Evolutionary conservation across 2,888 invertebrate species (phyloP).

Genomic region (Latheticus oryzae): DNA sequence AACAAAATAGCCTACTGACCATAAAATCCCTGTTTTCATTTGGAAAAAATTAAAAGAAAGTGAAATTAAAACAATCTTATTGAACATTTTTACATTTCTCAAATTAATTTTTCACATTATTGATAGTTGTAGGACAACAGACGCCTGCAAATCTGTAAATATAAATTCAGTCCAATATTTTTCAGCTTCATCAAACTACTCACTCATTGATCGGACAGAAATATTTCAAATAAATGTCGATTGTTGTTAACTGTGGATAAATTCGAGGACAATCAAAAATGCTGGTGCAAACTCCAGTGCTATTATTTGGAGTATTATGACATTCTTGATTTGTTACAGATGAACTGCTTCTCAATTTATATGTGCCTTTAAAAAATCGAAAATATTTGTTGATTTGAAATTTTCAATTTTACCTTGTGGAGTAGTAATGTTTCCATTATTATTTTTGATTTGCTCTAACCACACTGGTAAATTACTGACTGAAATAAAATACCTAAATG

Average conservation of each 20-base stretch:
- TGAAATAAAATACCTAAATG: background rate
- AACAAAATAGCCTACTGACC: too few species aligned
- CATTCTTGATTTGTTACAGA: conserved; percentile 4
- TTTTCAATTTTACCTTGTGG: conserved; percentile 17
- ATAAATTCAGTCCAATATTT: background rate
- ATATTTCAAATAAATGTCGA: conserved; percentile 28
- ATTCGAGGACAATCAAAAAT: conserved; percentile 34
- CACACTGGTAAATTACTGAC: conserved; percentile 15
- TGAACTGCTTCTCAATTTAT: conserved; percentile 12
- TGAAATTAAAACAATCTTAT: too few species aligned
- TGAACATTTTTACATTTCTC: too few species aligned
- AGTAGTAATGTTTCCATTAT: conserved; percentile 24
- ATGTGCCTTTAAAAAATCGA: conserved; percentile 16
- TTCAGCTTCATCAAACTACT: conserved; percentile 7
- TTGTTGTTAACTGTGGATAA: conserved; percentile 7
- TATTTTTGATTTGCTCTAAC: conserved; percentile 20
- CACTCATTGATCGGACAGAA: conserved; percentile 37
- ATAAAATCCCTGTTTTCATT: too few species aligned
- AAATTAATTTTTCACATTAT: too few species aligned
- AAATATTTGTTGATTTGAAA: background rate
- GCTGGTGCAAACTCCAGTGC: conserved; percentile 25
- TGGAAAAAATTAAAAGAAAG: too few species aligned
- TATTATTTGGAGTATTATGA: conserved; percentile 16
- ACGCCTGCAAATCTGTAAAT: conserved; percentile 33
- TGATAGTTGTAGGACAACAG: conserved; percentile 18